Conservation (phyloP, 1,140 invertebrate species). For the Drosophila tropicalis region DNA sequence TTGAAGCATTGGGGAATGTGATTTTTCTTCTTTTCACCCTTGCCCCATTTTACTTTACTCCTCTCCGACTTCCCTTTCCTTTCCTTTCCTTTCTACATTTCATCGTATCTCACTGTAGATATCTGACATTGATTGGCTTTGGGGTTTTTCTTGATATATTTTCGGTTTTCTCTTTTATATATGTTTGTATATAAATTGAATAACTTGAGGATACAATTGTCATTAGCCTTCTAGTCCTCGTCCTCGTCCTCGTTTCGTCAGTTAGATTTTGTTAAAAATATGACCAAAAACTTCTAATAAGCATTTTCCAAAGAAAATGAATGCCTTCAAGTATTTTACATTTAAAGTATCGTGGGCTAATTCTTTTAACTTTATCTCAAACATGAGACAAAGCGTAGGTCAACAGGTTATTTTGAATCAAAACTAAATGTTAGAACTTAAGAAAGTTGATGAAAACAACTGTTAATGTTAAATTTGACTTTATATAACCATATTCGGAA, state of each 20-base stretch:
- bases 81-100: constrained; percentile 10
- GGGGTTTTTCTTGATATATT: constrained; percentile 10
- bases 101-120: constrained; percentile 11
- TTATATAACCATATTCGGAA: no score
- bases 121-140: constrained; percentile 52
- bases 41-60: not conserved
- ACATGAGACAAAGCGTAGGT: no score
- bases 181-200: constrained; percentile 8
- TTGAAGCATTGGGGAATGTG: constrained; percentile 16
- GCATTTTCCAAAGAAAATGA: no score
- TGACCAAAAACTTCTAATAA: no score
- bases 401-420: no score
- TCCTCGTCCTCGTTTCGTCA: not conserved
- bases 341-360: no score
- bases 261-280: not conserved
- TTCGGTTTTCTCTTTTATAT: not conserved
- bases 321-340: no score
- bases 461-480: not conserved
- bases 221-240: not conserved
- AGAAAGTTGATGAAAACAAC: not conserved
- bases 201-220: constrained; percentile 8
- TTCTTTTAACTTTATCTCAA: no score
- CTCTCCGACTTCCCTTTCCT: not conserved
- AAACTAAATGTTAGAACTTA: no score
- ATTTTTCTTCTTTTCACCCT: not conserved